Evolutionary conservation across 2,888 invertebrate species (phyloP), one percentile per base, ranked within the genome.

Genomic region (Lepas anatifera): DNA sequence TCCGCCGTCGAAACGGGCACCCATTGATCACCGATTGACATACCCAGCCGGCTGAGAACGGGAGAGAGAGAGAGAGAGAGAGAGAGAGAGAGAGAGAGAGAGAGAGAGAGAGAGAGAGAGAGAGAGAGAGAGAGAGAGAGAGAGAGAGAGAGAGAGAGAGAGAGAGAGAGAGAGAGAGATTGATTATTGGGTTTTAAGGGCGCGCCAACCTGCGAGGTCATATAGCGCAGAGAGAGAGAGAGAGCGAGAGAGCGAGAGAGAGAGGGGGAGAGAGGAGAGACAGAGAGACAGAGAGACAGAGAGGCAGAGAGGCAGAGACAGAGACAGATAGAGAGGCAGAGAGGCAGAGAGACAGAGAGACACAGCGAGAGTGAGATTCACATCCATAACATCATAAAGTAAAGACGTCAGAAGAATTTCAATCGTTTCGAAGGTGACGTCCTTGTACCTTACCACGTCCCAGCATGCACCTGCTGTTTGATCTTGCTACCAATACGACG

Each of bases 21-120:
- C n/a, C n/a, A n/a, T n/a, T n/a, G n/a, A n/a, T n/a, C n/a, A n/a
- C n/a, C n/a, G n/a, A n/a, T n/a, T n/a, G n/a, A n/a, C n/a, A n/a
- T n/a, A n/a, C n/a, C n/a, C n/a, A n/a, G n/a, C n/a, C n/a, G n/a
- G 32, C 11, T 11, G 13, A 3, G 63, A 32, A 27, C 25, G 11
- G 43, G 35, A 63, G 37, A 27, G 52, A 39, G 39, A 35, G 39
- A 39, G 63, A 37, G 63, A 35, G 39, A 25, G 52, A 35, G 63
- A 52, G 39, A 52, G 69, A 52, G 69, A 32, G 63, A 52, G 69
- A 32, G 69, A 52, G 69, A 32, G 69, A 52, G 69, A 43, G 67
- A 27, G 63, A 58, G 69, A 39, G 69, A 41, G 69, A 58, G 63
- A 58, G 69, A 37, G 67, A 50, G 37, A 41, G 52, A 29, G 52